Conservation (phyloP, 2,113 vertebrate genomes). For the Platichthys flesus region DNA sequence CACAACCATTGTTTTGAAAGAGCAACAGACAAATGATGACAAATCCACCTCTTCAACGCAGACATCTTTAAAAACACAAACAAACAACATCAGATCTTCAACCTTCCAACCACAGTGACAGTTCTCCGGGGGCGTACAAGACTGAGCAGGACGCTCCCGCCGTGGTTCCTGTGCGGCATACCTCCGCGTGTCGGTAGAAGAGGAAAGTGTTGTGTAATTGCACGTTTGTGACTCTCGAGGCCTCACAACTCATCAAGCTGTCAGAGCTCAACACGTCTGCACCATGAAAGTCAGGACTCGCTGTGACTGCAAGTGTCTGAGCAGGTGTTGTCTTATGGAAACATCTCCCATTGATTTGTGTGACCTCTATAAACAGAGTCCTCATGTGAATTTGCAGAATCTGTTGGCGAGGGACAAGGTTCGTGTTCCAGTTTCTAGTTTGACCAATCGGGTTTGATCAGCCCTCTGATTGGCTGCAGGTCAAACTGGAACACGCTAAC, state of each 20-base stretch:
- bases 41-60: not conserved
- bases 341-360: too few relatives aligned
- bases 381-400: too few relatives aligned
- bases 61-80: not conserved
- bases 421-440: too few relatives aligned
- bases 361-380: too few relatives aligned
- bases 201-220: slow-evolving; percentile 37
- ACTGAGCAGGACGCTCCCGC: not conserved
- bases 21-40: not conserved
- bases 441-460: too few relatives aligned
- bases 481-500: too few relatives aligned
- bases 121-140: too few relatives aligned
- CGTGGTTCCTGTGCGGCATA: not conserved
- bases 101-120: not conserved
- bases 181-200: slow-evolving; percentile 6
- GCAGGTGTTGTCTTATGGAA: too few relatives aligned
- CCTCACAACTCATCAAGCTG: slow-evolving; percentile 40
- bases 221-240: slow-evolving; percentile 21
- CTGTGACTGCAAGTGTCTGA: too few relatives aligned
- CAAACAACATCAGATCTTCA: not conserved
- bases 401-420: too few relatives aligned
- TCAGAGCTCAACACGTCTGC: slow-evolving; percentile 29
- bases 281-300: not conserved
- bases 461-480: too few relatives aligned
- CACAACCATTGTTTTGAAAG: too few relatives aligned